Evolutionary conservation across 2,888 invertebrate species (phyloP).

Genomic region (Drosophila nigricruria): DNA sequence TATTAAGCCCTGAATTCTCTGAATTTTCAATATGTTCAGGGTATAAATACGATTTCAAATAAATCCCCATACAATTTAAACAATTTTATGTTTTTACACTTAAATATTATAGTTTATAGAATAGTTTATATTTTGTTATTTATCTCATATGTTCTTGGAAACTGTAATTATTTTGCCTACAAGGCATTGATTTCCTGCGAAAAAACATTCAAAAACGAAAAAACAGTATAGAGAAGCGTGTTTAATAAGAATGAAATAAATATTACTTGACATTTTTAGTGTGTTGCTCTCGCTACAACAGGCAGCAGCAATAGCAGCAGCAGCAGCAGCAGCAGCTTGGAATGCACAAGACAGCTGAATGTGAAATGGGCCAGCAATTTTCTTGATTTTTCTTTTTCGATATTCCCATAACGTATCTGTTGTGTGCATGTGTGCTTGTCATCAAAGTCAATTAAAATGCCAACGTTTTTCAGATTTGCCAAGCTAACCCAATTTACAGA

Average conservation of each 20-base stretch:
- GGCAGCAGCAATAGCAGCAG: slow-evolving; percentile 9
- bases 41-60: too few species aligned
- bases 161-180: background rate
- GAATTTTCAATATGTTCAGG: too few species aligned
- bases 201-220: background rate
- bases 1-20: too few species aligned
- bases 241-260: slow-evolving; percentile 42
- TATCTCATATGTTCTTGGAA: background rate
- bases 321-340: background rate
- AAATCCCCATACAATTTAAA: too few species aligned
- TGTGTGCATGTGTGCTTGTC: slow-evolving; percentile 28
- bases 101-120: background rate
- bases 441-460: slow-evolving; percentile 63
- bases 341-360: slow-evolving; percentile 22
- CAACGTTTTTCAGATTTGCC: slow-evolving; percentile 32
- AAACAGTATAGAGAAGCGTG: background rate
- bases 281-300: slow-evolving; percentile 20
- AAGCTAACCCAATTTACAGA: slow-evolving; percentile 53
- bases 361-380: slow-evolving; percentile 41
- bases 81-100: background rate
- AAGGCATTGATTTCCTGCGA: background rate
- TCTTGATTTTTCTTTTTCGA: slow-evolving; percentile 23
- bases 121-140: too few species aligned
- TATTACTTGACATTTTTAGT: slow-evolving; percentile 21
- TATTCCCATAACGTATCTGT: slow-evolving; percentile 16